Percentiles rank a stretch among this genome's conserved stretches.
Evolutionary conservation across 2,888 invertebrate species (phyloP).

Genomic region (Chrysolina americana): DNA sequence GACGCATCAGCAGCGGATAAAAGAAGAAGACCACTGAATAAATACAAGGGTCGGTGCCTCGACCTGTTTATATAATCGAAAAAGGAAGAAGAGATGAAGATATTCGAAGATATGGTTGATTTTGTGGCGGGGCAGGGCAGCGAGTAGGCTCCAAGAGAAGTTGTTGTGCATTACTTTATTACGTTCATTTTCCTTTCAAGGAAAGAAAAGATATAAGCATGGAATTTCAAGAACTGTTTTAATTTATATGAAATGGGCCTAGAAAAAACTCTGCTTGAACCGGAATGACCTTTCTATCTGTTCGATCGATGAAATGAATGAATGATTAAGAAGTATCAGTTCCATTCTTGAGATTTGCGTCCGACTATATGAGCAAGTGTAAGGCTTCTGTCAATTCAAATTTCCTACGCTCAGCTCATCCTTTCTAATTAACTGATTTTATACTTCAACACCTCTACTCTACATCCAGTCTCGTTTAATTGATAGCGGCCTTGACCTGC

Average conservation of each 20-base stretch:
- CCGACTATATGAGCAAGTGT: background rate
- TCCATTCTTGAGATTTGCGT: background rate
- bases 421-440: background rate
- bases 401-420: background rate
- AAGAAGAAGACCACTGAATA: constrained; percentile 43
- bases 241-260: too few relatives aligned
- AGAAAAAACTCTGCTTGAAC: too few relatives aligned
- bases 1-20: constrained; percentile 46
- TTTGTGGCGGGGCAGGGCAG: background rate
- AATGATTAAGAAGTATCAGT: too few relatives aligned
- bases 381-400: background rate
- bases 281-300: too few relatives aligned
- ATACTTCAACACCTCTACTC: constrained; percentile 8
- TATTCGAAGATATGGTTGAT: constrained; percentile 21
- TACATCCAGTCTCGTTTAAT: background rate
- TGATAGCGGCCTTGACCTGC: constrained; percentile 1
- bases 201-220: too few relatives aligned
- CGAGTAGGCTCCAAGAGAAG: too few relatives aligned
- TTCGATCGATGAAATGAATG: too few relatives aligned
- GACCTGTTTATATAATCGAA: constrained; percentile 38
- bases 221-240: too few relatives aligned
- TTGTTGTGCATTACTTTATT: too few relatives aligned
- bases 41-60: constrained; percentile 38
- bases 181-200: too few relatives aligned
- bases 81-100: constrained; percentile 26